Evolutionary conservation across 2,797 vertebrate genomes (phyloP).

Genomic region (Taeniopygia guttata): DNA sequence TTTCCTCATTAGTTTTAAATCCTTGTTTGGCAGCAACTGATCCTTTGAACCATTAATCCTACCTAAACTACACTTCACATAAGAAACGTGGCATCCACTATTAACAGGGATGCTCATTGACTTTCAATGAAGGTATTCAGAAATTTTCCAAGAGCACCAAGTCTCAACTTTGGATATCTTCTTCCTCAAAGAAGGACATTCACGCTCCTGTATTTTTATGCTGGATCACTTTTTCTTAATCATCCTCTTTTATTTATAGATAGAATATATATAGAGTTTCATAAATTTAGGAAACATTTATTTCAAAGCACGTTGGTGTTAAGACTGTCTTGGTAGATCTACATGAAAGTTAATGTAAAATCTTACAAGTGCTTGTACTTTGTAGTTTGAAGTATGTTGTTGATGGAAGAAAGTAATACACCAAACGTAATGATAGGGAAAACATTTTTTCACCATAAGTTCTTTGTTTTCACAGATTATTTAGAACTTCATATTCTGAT

Average conservation of each 20-base stretch:
- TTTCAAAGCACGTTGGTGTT: not conserved
- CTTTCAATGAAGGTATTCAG: not conserved
- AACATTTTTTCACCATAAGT: not conserved
- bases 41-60: conserved; percentile 23
- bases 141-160: not conserved
- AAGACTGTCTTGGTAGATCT: not conserved
- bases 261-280: not conserved
- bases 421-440: not conserved
- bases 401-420: not conserved
- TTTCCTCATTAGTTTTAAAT: conserved; percentile 11
- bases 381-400: not conserved
- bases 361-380: not conserved
- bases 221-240: not conserved
- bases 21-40: not conserved
- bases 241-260: not conserved
- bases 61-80: not conserved
- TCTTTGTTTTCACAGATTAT: not conserved
- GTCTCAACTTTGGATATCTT: not conserved
- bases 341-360: not conserved
- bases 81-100: not conserved
- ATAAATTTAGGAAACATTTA: not conserved
- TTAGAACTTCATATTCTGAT: not conserved
- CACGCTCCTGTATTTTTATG: not conserved
- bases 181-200: not conserved
- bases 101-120: not conserved